Percentiles rank a stretch among this genome's conserved stretches.
Conservation (phyloP, 1,140 invertebrate species). For the Drosophila parabipectinata region DNA sequence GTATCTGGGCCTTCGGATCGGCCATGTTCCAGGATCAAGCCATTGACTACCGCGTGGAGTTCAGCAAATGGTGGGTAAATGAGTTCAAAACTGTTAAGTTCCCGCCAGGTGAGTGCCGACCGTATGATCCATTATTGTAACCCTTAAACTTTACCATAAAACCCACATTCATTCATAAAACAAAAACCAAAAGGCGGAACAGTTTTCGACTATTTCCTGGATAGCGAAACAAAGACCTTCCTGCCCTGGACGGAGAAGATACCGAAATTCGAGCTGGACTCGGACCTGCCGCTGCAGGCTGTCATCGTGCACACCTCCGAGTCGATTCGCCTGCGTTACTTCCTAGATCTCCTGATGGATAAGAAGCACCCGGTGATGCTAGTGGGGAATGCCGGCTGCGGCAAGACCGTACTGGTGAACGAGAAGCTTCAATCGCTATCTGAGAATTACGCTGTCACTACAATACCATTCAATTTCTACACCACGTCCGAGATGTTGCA, state of each 20-base stretch:
- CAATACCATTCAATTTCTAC: slow-evolving; percentile 98
- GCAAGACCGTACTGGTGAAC: slow-evolving; percentile 94
- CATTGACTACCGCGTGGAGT: slow-evolving; percentile 89
- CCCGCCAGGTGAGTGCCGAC: slow-evolving; percentile 86
- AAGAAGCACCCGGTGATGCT: slow-evolving; percentile 96
- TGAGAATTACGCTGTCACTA: slow-evolving; percentile 94
- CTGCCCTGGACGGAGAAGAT: slow-evolving; percentile 94
- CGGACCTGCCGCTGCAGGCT: slow-evolving; percentile 96
- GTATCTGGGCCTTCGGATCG: slow-evolving; percentile 98
- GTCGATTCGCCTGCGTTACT: slow-evolving; percentile 94
- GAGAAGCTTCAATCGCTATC: slow-evolving; percentile 92
- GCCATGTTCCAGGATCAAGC: slow-evolving; percentile 97
- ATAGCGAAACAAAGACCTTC: slow-evolving; percentile 95
- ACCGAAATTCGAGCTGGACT: slow-evolving; percentile 95
- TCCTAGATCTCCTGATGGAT: slow-evolving; percentile 95
- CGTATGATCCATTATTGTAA: background rate
- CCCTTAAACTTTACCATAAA: background rate
- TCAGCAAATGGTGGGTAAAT: slow-evolving; percentile 98
- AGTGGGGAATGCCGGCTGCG: slow-evolving; percentile 95
- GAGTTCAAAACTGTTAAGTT: slow-evolving; percentile 98
- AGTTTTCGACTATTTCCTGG: slow-evolving; percentile 98
- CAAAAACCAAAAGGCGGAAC: slow-evolving; percentile 86
- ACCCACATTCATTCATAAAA: background rate
- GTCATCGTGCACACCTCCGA: slow-evolving; percentile 96
- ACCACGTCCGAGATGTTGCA: slow-evolving; percentile 98